phyloP scores from a whole-genome alignment of 2,113 vertebrate species.

The Lophotis ruficrista region DNA sequence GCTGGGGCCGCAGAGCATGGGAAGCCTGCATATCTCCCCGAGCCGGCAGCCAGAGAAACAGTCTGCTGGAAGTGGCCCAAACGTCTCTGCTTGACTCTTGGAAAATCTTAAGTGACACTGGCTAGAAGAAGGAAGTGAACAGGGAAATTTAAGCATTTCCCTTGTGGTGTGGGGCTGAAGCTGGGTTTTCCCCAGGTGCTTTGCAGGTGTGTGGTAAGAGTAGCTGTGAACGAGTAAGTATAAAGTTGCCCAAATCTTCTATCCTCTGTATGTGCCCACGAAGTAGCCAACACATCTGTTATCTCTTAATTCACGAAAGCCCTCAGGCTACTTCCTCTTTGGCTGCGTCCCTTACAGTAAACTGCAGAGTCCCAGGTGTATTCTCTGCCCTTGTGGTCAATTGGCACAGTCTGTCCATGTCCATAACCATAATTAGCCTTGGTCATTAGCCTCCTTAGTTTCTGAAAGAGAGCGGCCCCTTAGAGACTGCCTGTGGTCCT shows the following conservation, averaged over 20 bases:
- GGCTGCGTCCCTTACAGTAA: neutral
- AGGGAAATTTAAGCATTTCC: neutral
- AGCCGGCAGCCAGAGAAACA: conserved; percentile 1
- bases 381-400: conserved; percentile 6
- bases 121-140: neutral
- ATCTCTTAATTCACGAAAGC: neutral
- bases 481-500: neutral
- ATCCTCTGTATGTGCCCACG: accelerated
- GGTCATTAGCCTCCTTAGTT: neutral
- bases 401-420: neutral
- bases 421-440: neutral
- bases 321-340: neutral
- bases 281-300: conserved; percentile 13
- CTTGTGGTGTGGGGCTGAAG: neutral
- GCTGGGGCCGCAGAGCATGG: conserved; percentile 60
- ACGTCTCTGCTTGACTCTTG: neutral
- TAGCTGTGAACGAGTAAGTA: neutral
- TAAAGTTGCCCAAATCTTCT: neutral
- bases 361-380: neutral
- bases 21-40: conserved; percentile 44
- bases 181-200: neutral
- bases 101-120: conserved; percentile 2
- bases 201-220: neutral
- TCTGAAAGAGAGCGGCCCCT: neutral
- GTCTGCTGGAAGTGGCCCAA: conserved; percentile 51